A percentile compares a stretch with the other conserved stretches of the same genome.
Conservation (phyloP, 2,113 vertebrate genomes). For the Polypterus senegalus region DNA sequence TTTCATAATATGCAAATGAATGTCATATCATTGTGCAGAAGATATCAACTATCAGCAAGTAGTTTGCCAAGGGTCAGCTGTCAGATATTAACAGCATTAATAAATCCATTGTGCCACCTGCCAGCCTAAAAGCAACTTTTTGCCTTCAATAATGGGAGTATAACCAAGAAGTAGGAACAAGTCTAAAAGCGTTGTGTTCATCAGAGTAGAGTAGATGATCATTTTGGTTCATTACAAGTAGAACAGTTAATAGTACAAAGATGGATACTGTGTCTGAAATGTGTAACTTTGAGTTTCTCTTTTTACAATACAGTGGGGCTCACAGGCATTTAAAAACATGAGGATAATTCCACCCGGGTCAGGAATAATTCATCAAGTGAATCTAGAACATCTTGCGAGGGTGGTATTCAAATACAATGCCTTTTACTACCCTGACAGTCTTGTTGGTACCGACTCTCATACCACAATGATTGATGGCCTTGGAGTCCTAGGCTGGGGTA, state of each 20-base stretch:
- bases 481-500: conserved; percentile 93
- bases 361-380: conserved; percentile 95
- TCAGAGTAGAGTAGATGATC: too few species aligned
- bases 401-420: conserved; percentile 80
- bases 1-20: too few species aligned
- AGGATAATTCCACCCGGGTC: conserved; percentile 91
- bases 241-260: too few species aligned
- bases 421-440: conserved; percentile 83
- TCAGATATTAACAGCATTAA: background rate
- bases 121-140: background rate
- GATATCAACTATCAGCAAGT: background rate
- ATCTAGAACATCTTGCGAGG: conserved; percentile 85
- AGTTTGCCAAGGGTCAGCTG: background rate
- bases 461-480: conserved; percentile 96
- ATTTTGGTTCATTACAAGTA: too few species aligned
- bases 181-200: too few species aligned
- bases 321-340: conserved; percentile 87
- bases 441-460: conserved; percentile 94
- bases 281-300: conserved; percentile 4
- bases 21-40: background rate
- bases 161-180: too few species aligned
- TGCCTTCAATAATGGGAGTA: background rate
- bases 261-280: background rate
- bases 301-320: conserved; percentile 74
- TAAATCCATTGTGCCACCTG: background rate